phyloP scores from a whole-genome alignment of 2,113 vertebrate species.

The Cebus imitator region DNA sequence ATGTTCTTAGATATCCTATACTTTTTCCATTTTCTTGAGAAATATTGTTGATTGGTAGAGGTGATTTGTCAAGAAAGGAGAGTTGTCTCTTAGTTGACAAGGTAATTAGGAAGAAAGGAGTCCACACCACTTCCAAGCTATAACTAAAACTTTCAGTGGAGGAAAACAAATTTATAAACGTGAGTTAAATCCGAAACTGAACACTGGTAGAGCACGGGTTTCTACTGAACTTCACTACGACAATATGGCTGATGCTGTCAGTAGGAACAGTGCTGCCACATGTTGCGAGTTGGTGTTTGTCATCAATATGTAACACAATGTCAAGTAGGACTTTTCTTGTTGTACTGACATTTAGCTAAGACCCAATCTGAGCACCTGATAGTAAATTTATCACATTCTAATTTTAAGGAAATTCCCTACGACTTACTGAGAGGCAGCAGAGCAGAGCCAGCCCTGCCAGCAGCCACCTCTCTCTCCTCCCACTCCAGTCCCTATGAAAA shows the following conservation, averaged over 20 bases:
- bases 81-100: neutral
- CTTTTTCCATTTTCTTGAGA: slow-evolving; percentile 36
- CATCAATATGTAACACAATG: neutral
- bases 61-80: neutral
- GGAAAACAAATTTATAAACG: neutral
- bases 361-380: neutral
- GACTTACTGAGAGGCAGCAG: neutral
- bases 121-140: neutral
- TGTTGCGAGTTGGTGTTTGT: neutral
- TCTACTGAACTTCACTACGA: neutral
- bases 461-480: neutral
- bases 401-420: neutral
- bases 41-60: neutral
- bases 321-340: neutral
- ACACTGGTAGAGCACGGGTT: neutral
- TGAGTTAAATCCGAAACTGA: neutral
- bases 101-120: neutral
- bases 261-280: too few species aligned
- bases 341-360: neutral
- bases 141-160: neutral
- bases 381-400: neutral
- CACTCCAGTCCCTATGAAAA: neutral
- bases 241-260: neutral
- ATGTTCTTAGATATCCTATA: neutral
- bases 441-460: neutral